A percentile compares a stretch with the other conserved stretches of the same genome.
These are phyloP conservation scores for Parazoanthus swiftii DNA, from an alignment of 92 coral and sea anemone genomes.

Conservation along the genomic window DNA sequence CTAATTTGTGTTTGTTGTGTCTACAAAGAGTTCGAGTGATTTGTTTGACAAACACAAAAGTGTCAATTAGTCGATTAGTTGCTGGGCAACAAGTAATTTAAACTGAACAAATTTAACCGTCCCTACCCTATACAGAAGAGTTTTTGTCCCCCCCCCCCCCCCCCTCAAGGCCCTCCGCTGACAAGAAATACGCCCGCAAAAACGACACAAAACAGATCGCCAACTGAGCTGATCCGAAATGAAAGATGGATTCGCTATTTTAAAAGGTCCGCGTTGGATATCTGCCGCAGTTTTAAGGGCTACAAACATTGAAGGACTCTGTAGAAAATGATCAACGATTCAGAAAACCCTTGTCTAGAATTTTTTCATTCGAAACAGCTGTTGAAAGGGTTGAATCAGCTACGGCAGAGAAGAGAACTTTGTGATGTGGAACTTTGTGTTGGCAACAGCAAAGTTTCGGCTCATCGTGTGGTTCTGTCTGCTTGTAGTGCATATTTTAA, in stretches of 20 bases:
- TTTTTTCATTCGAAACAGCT: constrained; percentile 85
- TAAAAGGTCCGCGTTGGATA: constrained; percentile 3
- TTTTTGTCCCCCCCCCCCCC: constrained; percentile 1
- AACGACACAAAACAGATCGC: constrained; percentile 37
- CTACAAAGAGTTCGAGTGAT: constrained; percentile 20
- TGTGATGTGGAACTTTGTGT: constrained; percentile 92
- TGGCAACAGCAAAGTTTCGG: constrained; percentile 77
- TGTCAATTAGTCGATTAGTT: constrained; percentile 29
- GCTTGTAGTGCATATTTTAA: constrained; percentile 93
- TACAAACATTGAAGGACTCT: constrained; percentile 12
- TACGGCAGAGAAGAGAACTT: constrained; percentile 83
- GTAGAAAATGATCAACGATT: constrained; percentile 74
- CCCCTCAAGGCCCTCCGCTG: constrained; percentile 19
- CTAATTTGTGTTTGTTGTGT: constrained; percentile 25
- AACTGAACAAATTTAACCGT: not conserved
- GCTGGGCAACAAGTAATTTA: constrained; percentile 17
- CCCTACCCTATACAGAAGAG: not conserved
- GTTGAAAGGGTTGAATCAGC: constrained; percentile 79
- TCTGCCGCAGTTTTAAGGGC: constrained; percentile 10
- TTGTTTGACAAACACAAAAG: constrained; percentile 40
- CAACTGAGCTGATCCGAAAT: constrained; percentile 29
- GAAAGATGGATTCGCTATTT: constrained; percentile 36
- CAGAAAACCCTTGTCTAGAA: constrained; percentile 70
- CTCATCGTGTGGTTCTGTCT: constrained; percentile 90
- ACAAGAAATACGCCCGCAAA: constrained; percentile 19